Conservation (phyloP, 2,888 invertebrate genomes). For the Drosophila stalkeri region DNA sequence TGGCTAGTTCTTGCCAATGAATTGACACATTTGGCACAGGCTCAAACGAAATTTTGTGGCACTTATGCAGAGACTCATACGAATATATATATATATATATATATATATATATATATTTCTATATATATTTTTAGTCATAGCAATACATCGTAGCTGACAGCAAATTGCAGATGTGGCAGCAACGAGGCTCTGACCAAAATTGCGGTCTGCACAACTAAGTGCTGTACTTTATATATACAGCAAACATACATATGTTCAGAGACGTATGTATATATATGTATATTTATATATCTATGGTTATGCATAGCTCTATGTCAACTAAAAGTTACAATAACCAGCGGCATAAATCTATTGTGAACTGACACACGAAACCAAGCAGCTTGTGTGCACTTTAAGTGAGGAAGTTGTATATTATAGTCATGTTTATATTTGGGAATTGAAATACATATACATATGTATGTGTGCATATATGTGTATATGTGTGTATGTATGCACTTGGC, state of each 20-base stretch:
- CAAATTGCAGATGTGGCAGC: slow-evolving; percentile 25
- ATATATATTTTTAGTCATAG: slow-evolving; percentile 8
- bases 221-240: slow-evolving; percentile 11
- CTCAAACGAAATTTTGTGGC: slow-evolving; percentile 31
- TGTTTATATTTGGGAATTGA: slow-evolving; percentile 6
- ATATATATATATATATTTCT: neutral
- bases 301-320: slow-evolving; percentile 12
- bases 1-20: slow-evolving; percentile 40
- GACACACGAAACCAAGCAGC: slow-evolving; percentile 6
- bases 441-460: neutral
- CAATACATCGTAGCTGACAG: slow-evolving; percentile 25
- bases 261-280: neutral
- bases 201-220: slow-evolving; percentile 12
- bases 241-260: neutral
- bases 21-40: slow-evolving; percentile 71
- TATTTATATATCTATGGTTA: neutral
- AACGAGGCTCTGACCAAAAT: neutral
- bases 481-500: neutral
- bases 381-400: neutral
- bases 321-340: slow-evolving; percentile 13
- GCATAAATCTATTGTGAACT: slow-evolving; percentile 21
- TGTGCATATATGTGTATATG: neutral
- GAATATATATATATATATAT: neutral
- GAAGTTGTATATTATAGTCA: neutral
- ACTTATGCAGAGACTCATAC: slow-evolving; percentile 1